Base-by-base conservation (phyloP, 1,140 invertebrate species). In the Lepidurus apus region DNA sequence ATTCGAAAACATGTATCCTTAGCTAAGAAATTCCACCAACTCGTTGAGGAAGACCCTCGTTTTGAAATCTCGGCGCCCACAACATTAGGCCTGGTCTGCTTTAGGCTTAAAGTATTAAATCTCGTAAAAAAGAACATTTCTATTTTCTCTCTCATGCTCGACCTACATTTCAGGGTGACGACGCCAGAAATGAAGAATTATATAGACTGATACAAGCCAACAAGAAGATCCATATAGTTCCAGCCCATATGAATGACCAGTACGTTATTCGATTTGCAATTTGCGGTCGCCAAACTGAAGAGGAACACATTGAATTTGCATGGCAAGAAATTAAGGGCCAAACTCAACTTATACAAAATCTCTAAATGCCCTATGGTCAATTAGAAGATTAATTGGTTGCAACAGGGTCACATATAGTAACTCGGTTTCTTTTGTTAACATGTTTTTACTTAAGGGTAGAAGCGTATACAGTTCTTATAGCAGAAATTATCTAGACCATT, bases 201-300 rank as follows among this genome's bases (percentile, higher is more conserved):
- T 84, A 97, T 73, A 93, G 95, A 82, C 89, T 88, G 74, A 93
- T 99, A 74, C 99, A 99, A 83, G 92, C 92, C 0, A 91, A 94
- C 45, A 93, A 95, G 21, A 91, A 95, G 81, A 98, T 99, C 80
- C 95, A 98, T 85, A 87, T 99, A 79, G 95, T 98, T 0, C 95
- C 97, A 0, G 93, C 95, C 0, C 95, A 95, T 84, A 92, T 96
- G 43, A 88, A 90, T n/a, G 92, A 91, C 79, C 87, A 87, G 1
- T 98, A 93, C 84, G 97, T 98, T 85, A 87, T 99, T 13, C 90
- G 97, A 53, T 89, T 99, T 83, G 95, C 94, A 0, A 88, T 99
- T 76, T 98, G 96, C 83, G 95, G 95, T 2, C 89, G 93, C 45
- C 92, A 89, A 81, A 94, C 93, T 6, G 91, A 93, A 82, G 89